Base-by-base conservation (phyloP, 1,140 invertebrate genomes). In the Eufriesea mexicana region DNA sequence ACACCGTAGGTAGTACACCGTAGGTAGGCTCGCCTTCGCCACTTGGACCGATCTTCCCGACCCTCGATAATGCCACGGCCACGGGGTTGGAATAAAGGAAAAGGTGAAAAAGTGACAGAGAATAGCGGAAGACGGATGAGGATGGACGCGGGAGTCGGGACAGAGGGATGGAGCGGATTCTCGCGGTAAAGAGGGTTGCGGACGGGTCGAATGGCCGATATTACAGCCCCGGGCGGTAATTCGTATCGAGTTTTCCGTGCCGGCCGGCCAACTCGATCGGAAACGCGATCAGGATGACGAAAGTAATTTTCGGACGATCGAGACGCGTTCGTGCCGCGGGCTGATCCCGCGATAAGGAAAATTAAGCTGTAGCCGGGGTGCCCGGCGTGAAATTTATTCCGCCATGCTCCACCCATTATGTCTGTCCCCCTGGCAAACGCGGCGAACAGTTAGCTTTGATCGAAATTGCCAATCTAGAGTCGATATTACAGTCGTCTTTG, bases 221-320 rank as follows among this genome's bases (percentile, higher is more conserved):
- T 89, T 89, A 83, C 84, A 70, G 55, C 89, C 89, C 71, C 67
- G 73, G 88, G 89, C 89, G 85, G 88, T 87, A 89, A 89, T 89
- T 89, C 89, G 87, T 87, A 86, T 87, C 83, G 87, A 89, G 89
- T 89, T 89, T 89, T 87, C 88, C 87, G 55, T 61, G 61, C 72
- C 67, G 66, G 59, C 84, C 72, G 68, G 70, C 28, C 80, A 83
- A 89, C 68, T 89, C 86, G 87, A 89, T 88, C 86, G 87, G 87
- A 88, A 88, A 88, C 77, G 80, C 87, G 87, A 89, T 88, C 87
- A 84, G 78, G 86, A 86, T 51, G 80, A 73, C 77, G 75, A 89
- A 89, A 88, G 84, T 89, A 89, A 89, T 89, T 88, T 88, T 89
- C 81, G 88, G 86, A 64, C 88, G 82, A 80, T 86, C 86, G 62